phyloP scores from a whole-genome alignment of 2,113 vertebrate species.

The Tichodroma muraria region DNA sequence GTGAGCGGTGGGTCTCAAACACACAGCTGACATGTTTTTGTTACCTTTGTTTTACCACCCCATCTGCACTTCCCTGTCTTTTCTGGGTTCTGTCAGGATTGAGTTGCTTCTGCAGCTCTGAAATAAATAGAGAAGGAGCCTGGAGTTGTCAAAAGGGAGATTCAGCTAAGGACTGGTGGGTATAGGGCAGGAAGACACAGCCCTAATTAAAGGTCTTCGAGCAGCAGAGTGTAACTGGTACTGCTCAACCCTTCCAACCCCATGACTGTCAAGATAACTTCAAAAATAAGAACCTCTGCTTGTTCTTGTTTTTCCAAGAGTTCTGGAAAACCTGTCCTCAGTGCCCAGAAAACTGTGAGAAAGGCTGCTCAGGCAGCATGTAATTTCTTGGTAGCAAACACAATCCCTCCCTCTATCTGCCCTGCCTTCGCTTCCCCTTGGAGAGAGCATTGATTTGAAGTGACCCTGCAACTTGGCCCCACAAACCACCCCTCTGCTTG shows the following conservation, averaged over 20 bases:
- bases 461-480: not conserved
- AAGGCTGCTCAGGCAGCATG: not conserved
- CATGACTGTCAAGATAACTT: not conserved
- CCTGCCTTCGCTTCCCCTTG: not conserved
- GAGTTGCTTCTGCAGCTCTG: not conserved
- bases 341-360: not conserved
- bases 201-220: not conserved
- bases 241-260: not conserved
- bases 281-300: not conserved
- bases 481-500: not conserved
- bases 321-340: not conserved
- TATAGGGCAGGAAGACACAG: not conserved
- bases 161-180: not conserved
- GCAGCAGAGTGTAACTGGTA: not conserved
- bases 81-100: not conserved
- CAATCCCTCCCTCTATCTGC: not conserved
- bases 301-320: not conserved
- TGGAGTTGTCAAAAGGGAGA: not conserved
- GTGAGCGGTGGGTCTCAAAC: not conserved
- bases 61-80: not conserved
- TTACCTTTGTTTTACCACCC: not conserved
- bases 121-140: not conserved
- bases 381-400: not conserved
- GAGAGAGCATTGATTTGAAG: not conserved
- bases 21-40: not conserved